Evolutionary conservation across 2,113 vertebrate species (phyloP).

Genomic region (Capreolus pygargus): DNA sequence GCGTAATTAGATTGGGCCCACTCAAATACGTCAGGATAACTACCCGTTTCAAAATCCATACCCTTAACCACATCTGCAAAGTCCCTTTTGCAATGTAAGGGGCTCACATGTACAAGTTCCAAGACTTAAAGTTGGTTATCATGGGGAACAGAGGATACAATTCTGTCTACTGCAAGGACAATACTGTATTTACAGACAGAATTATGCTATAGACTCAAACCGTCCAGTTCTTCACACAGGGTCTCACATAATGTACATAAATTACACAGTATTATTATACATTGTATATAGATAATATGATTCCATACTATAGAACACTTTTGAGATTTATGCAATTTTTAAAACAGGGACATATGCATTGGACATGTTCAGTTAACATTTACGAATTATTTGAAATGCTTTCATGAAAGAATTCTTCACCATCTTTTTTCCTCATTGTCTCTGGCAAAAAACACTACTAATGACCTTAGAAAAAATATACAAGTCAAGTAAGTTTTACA

Average conservation of each 20-base stretch:
- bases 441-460: not conserved
- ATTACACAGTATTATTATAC: not conserved
- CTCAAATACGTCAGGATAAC: not conserved
- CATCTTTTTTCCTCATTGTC: not conserved
- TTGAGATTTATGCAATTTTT: not conserved
- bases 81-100: not conserved
- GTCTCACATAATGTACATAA: not conserved
- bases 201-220: not conserved
- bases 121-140: not conserved
- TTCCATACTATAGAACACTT: not conserved
- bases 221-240: not conserved
- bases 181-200: not conserved
- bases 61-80: not conserved
- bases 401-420: not conserved
- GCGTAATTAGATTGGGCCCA: not conserved
- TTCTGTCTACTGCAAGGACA: not conserved
- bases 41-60: not conserved
- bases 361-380: not conserved
- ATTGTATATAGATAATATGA: not conserved
- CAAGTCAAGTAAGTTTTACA: not conserved
- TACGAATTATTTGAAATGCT: not conserved
- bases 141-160: accelerated
- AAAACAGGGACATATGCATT: not conserved
- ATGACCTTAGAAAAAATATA: not conserved
- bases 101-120: not conserved